Base-by-base conservation (phyloP, 2,113 vertebrate species). In the Coptodon bakossiorum region DNA sequence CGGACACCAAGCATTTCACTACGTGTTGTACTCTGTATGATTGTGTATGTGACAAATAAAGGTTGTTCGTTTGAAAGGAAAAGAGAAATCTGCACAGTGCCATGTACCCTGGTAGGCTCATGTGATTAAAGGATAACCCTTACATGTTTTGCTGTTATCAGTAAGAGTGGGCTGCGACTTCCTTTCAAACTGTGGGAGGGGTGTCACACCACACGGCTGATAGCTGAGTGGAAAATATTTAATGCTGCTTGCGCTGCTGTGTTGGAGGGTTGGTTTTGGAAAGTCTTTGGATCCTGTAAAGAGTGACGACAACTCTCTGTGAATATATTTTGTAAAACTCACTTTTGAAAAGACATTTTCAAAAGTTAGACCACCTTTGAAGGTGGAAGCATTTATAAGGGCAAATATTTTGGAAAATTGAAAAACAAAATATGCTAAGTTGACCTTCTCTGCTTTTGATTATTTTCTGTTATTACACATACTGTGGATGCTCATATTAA, bases 1-100 rank as follows among this genome's bases (percentile, higher is more conserved):
- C 1, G 16, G 57, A 61, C 57, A 6, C 9, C 29, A 34, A 61
- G 9, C 57, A 61, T 61, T 61, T 61, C 57, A 61, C 29, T 34
- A 4, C 14, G 1, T 0, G 57, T 61, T 61, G 57, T 19, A 4
- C 0, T 61, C 57, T 61, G 29, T 19, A 61, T 61, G 29, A 61
- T 34, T 61, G 29, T 61, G 16, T 10, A 61, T 34, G 29, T 61
- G 57, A 61, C 29, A 61, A 61, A 19, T 10, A 61, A 61, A 6
- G 1, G 57, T 61, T 61, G 57, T 34, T 61, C 34, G 59, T 61
- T 61, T 61, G 19, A 61, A 61, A 61, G 59, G 16, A 76, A 29
- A 48, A 76, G 40, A 76, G 9, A 48, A 27, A 48, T 73, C 40
- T 73, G 38, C 22, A 73, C 5, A 1, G 68, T 45, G 40, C 0